Conservation (phyloP, 2,113 vertebrate species). For the Caretta caretta region DNA sequence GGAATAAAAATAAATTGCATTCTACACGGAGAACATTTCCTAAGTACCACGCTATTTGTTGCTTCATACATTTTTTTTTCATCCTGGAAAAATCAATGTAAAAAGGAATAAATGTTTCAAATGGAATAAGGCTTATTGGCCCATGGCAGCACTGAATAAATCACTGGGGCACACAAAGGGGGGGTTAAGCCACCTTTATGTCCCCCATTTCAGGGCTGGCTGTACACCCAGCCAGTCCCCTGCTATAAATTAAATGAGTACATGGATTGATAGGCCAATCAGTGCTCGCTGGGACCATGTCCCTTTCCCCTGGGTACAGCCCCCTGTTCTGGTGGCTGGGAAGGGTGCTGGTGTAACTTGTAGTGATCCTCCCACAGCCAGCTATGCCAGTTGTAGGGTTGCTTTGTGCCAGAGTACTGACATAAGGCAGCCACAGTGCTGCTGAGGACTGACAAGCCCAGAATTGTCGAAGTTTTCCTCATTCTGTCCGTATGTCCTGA, state of each 20-base stretch:
- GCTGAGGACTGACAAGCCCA: not conserved
- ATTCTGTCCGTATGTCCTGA: not conserved
- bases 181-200: not conserved
- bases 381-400: not conserved
- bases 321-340: not conserved
- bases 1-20: slow-evolving; percentile 27
- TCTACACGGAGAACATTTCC: not conserved
- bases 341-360: not conserved
- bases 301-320: not conserved
- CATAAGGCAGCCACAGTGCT: not conserved
- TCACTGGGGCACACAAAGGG: not conserved
- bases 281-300: not conserved
- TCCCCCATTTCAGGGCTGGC: not conserved
- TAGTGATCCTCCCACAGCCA: not conserved
- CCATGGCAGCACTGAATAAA: not conserved
- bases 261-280: not conserved
- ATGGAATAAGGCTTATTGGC: not conserved
- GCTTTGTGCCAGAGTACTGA: not conserved
- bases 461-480: not conserved
- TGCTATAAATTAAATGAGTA: not conserved
- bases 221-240: not conserved
- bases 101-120: not conserved
- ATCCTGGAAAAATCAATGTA: not conserved
- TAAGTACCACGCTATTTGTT: not conserved
- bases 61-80: not conserved